A percentile compares a stretch with the other conserved stretches of the same genome.
Conservation (phyloP, 1,140 invertebrate species). For the Atopsyche davidsoni region DNA sequence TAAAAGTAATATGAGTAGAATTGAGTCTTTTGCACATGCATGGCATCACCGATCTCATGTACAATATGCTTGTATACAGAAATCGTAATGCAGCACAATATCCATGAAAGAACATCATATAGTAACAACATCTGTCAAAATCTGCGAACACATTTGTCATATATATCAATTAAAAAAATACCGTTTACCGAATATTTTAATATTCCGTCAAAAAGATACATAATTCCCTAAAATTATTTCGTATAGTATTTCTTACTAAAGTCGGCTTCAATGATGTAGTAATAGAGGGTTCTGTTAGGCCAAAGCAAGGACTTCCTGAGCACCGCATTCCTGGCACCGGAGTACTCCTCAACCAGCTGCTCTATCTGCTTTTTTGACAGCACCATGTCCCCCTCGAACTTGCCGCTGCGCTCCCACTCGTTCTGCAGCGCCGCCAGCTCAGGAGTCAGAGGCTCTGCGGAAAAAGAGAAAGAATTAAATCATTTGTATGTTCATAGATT, state of each 20-base stretch:
- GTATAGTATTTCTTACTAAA: constrained; percentile 49
- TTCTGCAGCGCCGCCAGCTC: constrained; percentile 23
- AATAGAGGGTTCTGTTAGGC: constrained; percentile 58
- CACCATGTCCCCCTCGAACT: constrained; percentile 47
- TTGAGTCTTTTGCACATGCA: too few species aligned
- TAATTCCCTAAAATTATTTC: not conserved
- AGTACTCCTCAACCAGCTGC: constrained; percentile 40
- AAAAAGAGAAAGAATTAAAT: not conserved
- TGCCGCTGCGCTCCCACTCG: constrained; percentile 47
- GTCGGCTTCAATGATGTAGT: constrained; percentile 55
- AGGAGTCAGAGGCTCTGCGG: constrained; percentile 11
- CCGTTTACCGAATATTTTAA: constrained; percentile 13
- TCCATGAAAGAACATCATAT: not conserved
- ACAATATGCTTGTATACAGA: not conserved
- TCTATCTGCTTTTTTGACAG: constrained; percentile 41
- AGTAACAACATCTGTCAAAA: too few species aligned
- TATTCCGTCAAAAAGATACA: not conserved
- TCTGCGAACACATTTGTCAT: too few species aligned
- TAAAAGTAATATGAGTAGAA: too few species aligned
- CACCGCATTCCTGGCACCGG: constrained; percentile 52
- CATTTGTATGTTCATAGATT: not conserved
- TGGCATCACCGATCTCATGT: too few species aligned
- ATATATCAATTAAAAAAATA: not conserved
- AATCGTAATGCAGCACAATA: not conserved
- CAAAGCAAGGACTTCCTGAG: constrained; percentile 52